phyloP scores from a whole-genome alignment of 1,140 invertebrate genomes.

The Vollenhovia emeryi region DNA sequence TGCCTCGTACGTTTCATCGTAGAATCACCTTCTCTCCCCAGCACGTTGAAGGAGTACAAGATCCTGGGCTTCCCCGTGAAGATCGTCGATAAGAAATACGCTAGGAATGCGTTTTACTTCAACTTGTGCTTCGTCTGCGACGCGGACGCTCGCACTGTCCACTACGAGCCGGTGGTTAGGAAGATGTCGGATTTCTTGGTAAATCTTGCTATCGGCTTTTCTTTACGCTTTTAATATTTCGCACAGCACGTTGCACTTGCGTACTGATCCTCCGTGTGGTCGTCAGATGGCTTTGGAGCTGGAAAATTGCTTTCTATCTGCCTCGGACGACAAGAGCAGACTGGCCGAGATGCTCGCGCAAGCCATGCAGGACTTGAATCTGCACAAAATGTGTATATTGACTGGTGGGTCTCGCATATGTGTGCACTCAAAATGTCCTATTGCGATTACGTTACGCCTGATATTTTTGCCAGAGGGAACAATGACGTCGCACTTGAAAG shows the following conservation, averaged over 20 bases:
- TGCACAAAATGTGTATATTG: conserved; percentile 91
- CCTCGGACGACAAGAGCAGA: conserved; percentile 87
- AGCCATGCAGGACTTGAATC: conserved; percentile 93
- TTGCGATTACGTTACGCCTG: not conserved
- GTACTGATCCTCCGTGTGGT: not conserved
- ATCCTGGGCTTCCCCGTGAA: conserved; percentile 97
- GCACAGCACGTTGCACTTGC: conserved; percentile 4
- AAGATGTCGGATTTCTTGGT: conserved; percentile 97
- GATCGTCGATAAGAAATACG: conserved; percentile 95
- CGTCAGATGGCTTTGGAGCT: conserved; percentile 92
- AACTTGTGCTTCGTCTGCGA: conserved; percentile 98
- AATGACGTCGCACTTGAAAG: conserved; percentile 93
- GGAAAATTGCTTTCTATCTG: conserved; percentile 92
- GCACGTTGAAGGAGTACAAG: conserved; percentile 93
- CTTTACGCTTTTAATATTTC: not conserved
- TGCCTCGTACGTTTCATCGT: not conserved
- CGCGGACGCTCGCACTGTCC: conserved; percentile 93
- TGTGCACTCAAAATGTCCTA: not conserved
- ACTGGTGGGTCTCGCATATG: conserved; percentile 86
- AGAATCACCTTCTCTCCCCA: conserved; percentile 79
- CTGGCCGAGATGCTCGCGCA: conserved; percentile 91
- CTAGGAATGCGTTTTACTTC: conserved; percentile 97
- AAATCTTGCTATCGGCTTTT: conserved; percentile 62
- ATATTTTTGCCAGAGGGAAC: conserved; percentile 88
- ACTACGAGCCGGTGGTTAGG: conserved; percentile 97